Percentiles rank a stretch among this genome's conserved stretches.
These are phyloP conservation scores for Chelonoidis abingdonii DNA, from an alignment of 2,113 vertebrate genomes.

Conservation along the genomic window DNA sequence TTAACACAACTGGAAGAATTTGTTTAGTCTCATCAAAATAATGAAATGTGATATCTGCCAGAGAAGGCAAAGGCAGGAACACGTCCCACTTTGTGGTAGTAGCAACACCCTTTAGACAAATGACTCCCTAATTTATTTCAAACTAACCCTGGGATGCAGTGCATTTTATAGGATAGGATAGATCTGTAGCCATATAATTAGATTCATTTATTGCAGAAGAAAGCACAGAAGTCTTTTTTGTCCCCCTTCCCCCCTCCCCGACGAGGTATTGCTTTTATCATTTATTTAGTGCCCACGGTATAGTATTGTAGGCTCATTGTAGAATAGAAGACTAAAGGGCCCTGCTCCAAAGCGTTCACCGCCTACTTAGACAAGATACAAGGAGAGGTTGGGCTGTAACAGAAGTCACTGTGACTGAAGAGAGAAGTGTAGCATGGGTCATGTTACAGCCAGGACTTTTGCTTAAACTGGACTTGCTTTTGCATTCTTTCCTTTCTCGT, in stretches of 20 bases:
- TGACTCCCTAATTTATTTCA: conserved; percentile 65
- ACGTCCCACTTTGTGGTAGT: conserved; percentile 6
- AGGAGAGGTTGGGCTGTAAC: background rate
- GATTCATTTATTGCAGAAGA: background rate
- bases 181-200: background rate
- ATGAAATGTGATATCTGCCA: conserved; percentile 75
- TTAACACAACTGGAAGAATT: conserved; percentile 47
- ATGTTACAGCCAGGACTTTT: background rate
- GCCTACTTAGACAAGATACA: background rate
- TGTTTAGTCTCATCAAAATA: conserved; percentile 58
- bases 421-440: background rate
- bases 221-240: background rate
- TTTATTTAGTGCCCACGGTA: background rate
- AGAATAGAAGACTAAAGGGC: background rate
- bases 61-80: conserved; percentile 33
- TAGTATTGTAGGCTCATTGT: background rate
- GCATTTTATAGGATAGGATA: conserved; percentile 3
- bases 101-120: conserved; percentile 62
- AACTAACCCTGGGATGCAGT: conserved; percentile 43
- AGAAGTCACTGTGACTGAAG: background rate
- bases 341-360: background rate
- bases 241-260: background rate
- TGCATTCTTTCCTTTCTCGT: background rate
- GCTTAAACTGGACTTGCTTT: background rate
- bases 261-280: background rate